Evolutionary conservation across 2,113 vertebrate genomes (phyloP).

Genomic region (Caranx ignobilis): DNA sequence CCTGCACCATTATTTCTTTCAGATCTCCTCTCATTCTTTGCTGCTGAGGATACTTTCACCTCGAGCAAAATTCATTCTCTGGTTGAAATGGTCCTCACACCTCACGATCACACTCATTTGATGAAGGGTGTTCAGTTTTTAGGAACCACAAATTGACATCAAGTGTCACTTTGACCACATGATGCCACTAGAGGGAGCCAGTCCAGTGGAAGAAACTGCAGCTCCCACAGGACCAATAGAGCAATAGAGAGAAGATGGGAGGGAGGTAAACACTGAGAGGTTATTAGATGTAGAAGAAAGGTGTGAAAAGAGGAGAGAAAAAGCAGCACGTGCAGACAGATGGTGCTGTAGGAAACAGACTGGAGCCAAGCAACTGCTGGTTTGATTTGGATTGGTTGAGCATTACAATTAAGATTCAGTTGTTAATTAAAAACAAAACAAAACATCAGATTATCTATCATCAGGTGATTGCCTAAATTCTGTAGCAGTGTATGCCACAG

Average conservation of each 20-base stretch:
- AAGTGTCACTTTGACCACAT: not conserved
- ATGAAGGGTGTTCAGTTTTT: not conserved
- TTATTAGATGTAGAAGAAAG: not conserved
- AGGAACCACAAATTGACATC: not conserved
- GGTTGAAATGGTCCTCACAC: not conserved
- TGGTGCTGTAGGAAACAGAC: not conserved
- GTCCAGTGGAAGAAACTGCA: not conserved
- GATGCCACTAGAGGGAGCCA: conserved; percentile 60
- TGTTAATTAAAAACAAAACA: not conserved
- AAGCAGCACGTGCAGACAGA: not conserved
- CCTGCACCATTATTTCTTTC: no score
- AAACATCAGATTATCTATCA: not conserved
- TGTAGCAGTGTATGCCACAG: no score
- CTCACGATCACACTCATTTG: not conserved
- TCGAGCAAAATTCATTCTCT: not conserved
- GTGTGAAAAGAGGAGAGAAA: not conserved
- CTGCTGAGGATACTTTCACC: not conserved
- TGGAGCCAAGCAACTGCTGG: not conserved
- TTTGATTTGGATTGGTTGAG: no score
- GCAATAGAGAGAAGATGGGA: not conserved
- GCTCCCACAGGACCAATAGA: not conserved
- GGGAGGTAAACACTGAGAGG: not conserved
- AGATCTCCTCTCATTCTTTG: no score
- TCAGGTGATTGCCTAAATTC: not conserved
- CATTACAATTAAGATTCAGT: not conserved